Conservation (phyloP, 2,797 vertebrate genomes). For the Spea hammondii region DNA sequence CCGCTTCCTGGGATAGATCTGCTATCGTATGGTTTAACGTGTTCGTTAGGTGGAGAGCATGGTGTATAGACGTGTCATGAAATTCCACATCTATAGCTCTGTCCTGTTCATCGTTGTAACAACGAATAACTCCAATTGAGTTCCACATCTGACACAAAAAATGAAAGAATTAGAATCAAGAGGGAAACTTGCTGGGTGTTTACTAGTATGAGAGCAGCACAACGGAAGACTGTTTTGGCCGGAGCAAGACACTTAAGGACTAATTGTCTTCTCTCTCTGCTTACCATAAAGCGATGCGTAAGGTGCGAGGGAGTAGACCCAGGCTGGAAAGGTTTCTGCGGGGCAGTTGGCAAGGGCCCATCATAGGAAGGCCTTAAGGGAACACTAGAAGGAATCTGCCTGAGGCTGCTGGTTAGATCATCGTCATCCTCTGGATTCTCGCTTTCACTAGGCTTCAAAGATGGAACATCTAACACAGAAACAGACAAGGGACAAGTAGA, state of each 20-base stretch:
- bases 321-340: constrained; percentile 88
- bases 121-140: constrained; percentile 86
- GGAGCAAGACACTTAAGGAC: too few relatives aligned
- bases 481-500: neutral
- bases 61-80: constrained; percentile 88
- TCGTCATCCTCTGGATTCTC: constrained; percentile 61
- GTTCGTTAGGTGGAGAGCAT: constrained; percentile 91
- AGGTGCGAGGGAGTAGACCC: constrained; percentile 89
- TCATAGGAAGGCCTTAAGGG: constrained; percentile 72
- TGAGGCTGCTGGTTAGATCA: constrained; percentile 58
- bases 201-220: neutral
- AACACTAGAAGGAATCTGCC: constrained; percentile 45
- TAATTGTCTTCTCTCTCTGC: neutral
- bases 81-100: constrained; percentile 94
- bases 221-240: neutral
- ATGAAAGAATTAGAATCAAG: neutral
- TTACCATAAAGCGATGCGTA: constrained; percentile 92
- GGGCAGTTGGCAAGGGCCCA: constrained; percentile 84
- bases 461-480: constrained; percentile 71
- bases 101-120: constrained; percentile 95
- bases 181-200: neutral
- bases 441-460: constrained; percentile 66
- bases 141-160: constrained; percentile 82
- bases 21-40: constrained; percentile 83
- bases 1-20: constrained; percentile 85